Conservation (phyloP, 1,140 invertebrate genomes). For the Ylistrum balloti region DNA sequence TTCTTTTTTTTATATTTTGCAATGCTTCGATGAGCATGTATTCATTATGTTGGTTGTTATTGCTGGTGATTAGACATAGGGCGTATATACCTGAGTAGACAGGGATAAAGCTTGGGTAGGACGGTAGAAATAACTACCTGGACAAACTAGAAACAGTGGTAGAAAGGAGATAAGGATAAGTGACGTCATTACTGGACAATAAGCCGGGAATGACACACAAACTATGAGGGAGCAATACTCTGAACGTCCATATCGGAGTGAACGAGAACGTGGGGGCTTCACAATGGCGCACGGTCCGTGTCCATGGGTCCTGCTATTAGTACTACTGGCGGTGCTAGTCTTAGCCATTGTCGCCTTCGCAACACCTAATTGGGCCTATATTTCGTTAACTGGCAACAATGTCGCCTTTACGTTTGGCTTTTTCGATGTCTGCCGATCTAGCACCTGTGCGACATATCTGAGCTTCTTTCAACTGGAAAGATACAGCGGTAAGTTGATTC, state of each 20-base stretch:
- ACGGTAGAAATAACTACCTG: neutral
- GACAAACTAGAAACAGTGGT: neutral
- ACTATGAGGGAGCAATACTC: neutral
- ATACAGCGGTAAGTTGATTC: neutral
- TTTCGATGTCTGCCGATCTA: neutral
- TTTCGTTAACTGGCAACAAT: neutral
- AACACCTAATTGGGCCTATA: neutral
- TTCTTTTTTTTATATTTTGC: neutral
- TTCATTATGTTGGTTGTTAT: neutral
- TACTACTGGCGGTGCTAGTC: neutral
- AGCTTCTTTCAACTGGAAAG: neutral
- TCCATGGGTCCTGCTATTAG: neutral
- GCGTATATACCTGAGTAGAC: conserved; percentile 7
- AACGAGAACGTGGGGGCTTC: neutral
- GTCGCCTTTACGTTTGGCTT: neutral
- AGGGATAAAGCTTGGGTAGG: neutral
- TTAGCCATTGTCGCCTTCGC: neutral
- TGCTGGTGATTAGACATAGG: neutral
- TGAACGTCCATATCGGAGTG: neutral
- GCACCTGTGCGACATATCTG: neutral
- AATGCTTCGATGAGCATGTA: neutral
- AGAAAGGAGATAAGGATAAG: neutral
- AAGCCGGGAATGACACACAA: neutral
- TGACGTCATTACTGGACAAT: neutral
- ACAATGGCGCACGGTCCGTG: neutral